phyloP scores from a whole-genome alignment of 35 echinoderm and acorn worm genomes.

The Patiria miniata region DNA sequence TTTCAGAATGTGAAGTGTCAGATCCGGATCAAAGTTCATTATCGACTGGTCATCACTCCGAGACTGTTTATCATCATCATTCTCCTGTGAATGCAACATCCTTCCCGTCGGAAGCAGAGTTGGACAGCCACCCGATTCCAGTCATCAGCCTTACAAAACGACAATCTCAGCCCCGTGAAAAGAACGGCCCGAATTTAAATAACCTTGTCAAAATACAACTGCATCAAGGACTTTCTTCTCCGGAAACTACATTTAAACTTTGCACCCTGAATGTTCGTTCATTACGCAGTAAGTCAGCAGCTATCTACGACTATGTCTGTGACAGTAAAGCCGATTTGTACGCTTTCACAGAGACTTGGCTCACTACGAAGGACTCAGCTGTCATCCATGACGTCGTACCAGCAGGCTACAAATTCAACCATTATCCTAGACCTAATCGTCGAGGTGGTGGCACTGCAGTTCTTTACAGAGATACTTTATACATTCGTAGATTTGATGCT shows the following conservation, averaged over 20 bases:
- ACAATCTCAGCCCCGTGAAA: not conserved
- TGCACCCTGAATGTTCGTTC: conserved; percentile 3
- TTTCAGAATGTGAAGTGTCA: not conserved
- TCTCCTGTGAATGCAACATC: not conserved
- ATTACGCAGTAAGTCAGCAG: not conserved
- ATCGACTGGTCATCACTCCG: not conserved
- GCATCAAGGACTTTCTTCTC: not conserved
- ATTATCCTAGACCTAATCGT: not conserved
- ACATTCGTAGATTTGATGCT: not conserved
- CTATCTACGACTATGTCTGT: not conserved
- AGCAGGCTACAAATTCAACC: not conserved
- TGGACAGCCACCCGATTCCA: not conserved
- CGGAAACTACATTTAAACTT: not conserved
- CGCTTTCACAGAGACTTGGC: conserved; percentile 2
- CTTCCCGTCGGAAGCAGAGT: not conserved
- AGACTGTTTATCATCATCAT: not conserved
- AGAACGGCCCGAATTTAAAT: not conserved
- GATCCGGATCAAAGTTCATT: not conserved
- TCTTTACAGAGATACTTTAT: conserved; percentile 19
- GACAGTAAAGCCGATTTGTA: not conserved
- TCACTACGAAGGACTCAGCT: not conserved
- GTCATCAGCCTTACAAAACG: not conserved
- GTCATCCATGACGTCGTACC: not conserved
- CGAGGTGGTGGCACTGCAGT: not conserved
- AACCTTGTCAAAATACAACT: not conserved